These are phyloP conservation scores for Hydriomena furcata DNA, from an alignment of 2,888 invertebrate genomes.

Conservation along the genomic window DNA sequence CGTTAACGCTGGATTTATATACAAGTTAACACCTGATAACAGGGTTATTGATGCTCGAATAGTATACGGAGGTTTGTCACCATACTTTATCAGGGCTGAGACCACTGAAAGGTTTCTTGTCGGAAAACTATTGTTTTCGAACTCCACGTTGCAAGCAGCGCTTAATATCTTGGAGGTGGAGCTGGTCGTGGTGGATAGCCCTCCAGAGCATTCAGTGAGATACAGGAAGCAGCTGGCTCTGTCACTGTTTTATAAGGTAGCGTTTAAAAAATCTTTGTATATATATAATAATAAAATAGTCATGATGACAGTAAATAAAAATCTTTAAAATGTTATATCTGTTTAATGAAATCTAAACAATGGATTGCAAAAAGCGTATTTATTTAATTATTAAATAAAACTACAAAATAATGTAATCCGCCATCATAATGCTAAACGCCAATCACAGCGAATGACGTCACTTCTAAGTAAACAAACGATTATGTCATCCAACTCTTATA, in stretches of 20 bases:
- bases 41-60: slow-evolving; percentile 75
- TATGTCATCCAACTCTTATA: too few relatives aligned
- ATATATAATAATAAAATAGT: too few relatives aligned
- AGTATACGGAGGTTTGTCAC: slow-evolving; percentile 84
- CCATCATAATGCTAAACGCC: too few relatives aligned
- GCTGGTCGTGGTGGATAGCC: slow-evolving; percentile 48
- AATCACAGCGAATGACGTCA: too few relatives aligned
- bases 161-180: slow-evolving; percentile 51
- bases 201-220: slow-evolving; percentile 81
- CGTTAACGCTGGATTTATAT: slow-evolving; percentile 89
- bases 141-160: slow-evolving; percentile 65
- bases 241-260: slow-evolving; percentile 84
- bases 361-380: too few relatives aligned
- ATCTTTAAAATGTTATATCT: too few relatives aligned
- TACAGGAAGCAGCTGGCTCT: slow-evolving; percentile 85
- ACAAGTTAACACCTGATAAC: slow-evolving; percentile 74
- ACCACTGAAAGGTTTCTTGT: slow-evolving; percentile 76
- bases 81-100: slow-evolving; percentile 69
- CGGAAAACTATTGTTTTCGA: slow-evolving; percentile 67
- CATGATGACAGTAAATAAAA: too few relatives aligned
- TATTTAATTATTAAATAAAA: too few relatives aligned
- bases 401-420: too few relatives aligned
- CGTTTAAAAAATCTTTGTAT: neutral
- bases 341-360: too few relatives aligned
- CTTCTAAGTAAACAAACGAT: too few relatives aligned